phyloP scores from a whole-genome alignment of 2,113 vertebrate genomes.

The Microcebus jonahi region DNA sequence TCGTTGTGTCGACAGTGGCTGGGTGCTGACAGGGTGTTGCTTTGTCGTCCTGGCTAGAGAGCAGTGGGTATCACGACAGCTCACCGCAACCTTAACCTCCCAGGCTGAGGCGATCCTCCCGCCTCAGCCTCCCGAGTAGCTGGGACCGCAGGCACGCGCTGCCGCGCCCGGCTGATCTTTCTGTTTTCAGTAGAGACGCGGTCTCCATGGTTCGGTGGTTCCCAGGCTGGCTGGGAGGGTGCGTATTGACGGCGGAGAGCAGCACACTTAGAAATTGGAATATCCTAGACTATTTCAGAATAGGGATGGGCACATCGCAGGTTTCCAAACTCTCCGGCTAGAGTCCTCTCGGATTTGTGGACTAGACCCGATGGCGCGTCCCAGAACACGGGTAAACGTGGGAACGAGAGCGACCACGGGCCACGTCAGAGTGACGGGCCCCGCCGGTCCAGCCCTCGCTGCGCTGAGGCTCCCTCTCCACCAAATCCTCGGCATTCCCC shows the following conservation, averaged over 20 bases:
- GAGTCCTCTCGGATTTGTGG: background rate
- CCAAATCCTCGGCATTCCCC: too few species aligned
- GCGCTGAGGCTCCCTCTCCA: too few species aligned
- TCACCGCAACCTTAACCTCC: too few species aligned
- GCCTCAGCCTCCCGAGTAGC: too few species aligned
- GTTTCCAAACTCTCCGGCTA: background rate
- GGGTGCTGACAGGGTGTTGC: too few species aligned
- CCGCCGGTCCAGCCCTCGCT: background rate
- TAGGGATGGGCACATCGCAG: background rate
- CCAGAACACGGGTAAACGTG: rapidly evolving
- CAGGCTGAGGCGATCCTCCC: too few species aligned
- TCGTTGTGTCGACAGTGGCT: too few species aligned
- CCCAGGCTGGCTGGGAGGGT: background rate
- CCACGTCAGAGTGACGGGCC: rapidly evolving
- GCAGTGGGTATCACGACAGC: too few species aligned
- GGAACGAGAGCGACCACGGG: background rate
- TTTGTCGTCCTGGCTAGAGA: too few species aligned
- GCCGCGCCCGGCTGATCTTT: too few species aligned
- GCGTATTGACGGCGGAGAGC: background rate
- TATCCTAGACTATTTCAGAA: background rate
- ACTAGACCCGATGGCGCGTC: background rate
- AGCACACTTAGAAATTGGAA: background rate
- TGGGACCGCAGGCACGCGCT: too few species aligned
- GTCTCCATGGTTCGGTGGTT: background rate
- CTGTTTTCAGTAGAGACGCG: too few species aligned